Evolutionary conservation across 2,888 invertebrate species (phyloP), one percentile per base, ranked within the genome.

Genomic region (Perizoma affinitatum): DNA sequence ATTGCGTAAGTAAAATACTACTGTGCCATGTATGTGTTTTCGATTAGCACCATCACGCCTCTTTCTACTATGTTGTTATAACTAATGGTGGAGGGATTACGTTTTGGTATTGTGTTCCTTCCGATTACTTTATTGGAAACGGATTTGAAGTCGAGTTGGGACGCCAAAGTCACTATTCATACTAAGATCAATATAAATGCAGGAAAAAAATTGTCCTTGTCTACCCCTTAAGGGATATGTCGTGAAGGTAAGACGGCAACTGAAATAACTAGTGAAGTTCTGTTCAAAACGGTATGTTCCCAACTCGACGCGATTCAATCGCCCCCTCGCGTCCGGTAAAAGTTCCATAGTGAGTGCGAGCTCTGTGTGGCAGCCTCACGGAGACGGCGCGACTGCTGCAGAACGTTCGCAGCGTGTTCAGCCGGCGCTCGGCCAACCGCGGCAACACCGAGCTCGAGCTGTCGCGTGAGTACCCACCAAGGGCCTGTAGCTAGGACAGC

Each of bases 361-460:
- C 76, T 84, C 78, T 87, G 80, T 89, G 85, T 84, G 85, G 87
- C 96, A 98, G 98, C 96, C 96, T 98, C 93, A 97, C 98, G 93
- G 98, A 99, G 95, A 98, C 98, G 84, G 98, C 98, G 88, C 95
- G 98, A 80, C 95, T 99, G 87, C 96, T 99, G 93, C 96, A 97
- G 93, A 97, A 97, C 93, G 97, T 98, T 76, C 96, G 97, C 93
- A 97, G 96, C 94, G 97, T 98, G 88, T 98, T 98, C 94, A 93
- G 93, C 76, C 95, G 97, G 74, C 94, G 96, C 85, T 95, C 96
- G 70, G 93, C 95, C 90, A 94, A 96, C 79, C 94, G 96, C 90
- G 95, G 95, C 89, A 95, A 95, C 93, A 94, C 95, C 92, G 98
- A 98, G 90, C 95, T 98, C 87, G 98, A 98, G 92, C 93, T 98